These are phyloP conservation scores for Saiga tatarica DNA, from an alignment of 2,113 vertebrate species.

Conservation along the genomic window DNA sequence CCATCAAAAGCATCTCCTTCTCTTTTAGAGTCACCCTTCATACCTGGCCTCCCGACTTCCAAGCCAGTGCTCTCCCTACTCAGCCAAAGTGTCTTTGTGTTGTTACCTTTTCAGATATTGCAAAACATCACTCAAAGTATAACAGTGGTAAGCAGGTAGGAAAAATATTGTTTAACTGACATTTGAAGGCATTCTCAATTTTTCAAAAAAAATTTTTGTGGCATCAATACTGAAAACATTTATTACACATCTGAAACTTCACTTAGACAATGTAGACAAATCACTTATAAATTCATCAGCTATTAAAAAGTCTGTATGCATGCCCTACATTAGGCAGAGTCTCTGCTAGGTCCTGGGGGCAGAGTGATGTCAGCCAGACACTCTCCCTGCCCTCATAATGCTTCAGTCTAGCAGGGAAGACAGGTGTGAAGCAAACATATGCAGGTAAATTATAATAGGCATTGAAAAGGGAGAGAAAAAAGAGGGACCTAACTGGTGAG, in stretches of 20 bases:
- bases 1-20: neutral
- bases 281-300: neutral
- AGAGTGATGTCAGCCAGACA: neutral
- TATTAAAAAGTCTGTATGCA: neutral
- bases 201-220: neutral
- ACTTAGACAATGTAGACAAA: neutral
- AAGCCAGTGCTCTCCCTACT: neutral
- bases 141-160: neutral
- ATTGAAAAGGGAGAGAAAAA: neutral
- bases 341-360: neutral
- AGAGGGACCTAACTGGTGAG: neutral
- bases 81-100: neutral
- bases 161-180: neutral
- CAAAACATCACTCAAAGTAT: neutral
- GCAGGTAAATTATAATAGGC: neutral
- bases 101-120: neutral
- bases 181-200: neutral
- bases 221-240: neutral
- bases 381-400: neutral
- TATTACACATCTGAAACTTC: neutral
- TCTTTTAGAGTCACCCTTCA: neutral
- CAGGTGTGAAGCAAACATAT: neutral
- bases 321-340: neutral
- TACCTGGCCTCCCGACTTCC: neutral
- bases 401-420: neutral